A percentile compares a stretch with the other conserved stretches of the same genome.
These are phyloP conservation scores for Aptenodytes patagonicus DNA, from an alignment of 2,113 vertebrate species.

Conservation along the genomic window DNA sequence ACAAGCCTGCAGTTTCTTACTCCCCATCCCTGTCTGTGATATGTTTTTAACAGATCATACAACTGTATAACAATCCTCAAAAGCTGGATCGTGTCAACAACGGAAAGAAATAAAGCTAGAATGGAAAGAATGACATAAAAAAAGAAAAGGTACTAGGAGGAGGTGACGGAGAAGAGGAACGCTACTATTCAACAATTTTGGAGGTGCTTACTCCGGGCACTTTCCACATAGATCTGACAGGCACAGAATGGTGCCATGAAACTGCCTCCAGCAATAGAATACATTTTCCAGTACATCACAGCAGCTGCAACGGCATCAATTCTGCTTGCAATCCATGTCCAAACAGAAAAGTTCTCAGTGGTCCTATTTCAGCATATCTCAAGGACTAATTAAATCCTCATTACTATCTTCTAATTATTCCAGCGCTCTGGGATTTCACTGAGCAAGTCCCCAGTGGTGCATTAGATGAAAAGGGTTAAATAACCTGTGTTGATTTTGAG, in stretches of 20 bases:
- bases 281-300: conserved; percentile 61
- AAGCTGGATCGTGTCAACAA: not conserved
- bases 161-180: not conserved
- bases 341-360: conserved; percentile 68
- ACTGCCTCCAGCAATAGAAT: conserved; percentile 68
- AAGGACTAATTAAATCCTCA: conserved; percentile 83
- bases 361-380: conserved; percentile 72
- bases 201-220: conserved; percentile 36
- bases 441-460: conserved; percentile 67
- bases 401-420: conserved; percentile 79
- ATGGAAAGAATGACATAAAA: not conserved
- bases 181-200: not conserved
- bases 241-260: conserved; percentile 58
- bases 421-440: conserved; percentile 67
- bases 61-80: not conserved
- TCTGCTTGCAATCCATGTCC: conserved; percentile 56
- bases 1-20: not conserved
- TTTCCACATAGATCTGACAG: conserved; percentile 44
- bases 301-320: conserved; percentile 39
- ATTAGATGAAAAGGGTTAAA: conserved; percentile 80
- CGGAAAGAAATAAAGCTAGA: not conserved
- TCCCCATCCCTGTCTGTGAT: not conserved
- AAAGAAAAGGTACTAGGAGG: not conserved
- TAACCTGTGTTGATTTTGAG: conserved; percentile 72
- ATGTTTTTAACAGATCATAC: not conserved